Evolutionary conservation across 2,888 invertebrate genomes (phyloP).

Genomic region (Tridacna gigas): DNA sequence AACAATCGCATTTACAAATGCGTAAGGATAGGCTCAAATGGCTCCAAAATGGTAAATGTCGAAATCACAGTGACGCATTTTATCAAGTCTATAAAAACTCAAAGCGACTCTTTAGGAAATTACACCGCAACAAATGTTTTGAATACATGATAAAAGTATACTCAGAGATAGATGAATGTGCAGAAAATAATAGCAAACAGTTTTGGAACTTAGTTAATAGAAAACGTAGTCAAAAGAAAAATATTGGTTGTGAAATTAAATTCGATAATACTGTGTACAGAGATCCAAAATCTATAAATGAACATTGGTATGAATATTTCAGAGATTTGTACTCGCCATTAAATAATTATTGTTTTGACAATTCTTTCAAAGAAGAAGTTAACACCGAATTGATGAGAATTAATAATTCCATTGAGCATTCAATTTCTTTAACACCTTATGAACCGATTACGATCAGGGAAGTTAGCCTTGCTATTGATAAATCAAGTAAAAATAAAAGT

Average conservation of each 20-base stretch:
- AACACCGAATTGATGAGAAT: too few relatives aligned
- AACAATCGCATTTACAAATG: background rate
- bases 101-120: constrained; percentile 11
- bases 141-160: background rate
- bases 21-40: background rate
- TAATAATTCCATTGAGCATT: too few relatives aligned
- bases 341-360: background rate
- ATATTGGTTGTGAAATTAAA: background rate
- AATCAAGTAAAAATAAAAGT: too few relatives aligned
- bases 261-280: background rate
- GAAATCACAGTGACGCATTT: background rate
- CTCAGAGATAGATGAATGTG: constrained; percentile 6
- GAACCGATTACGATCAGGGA: too few relatives aligned
- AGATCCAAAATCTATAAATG: constrained; percentile 5
- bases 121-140: background rate
- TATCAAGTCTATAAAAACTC: background rate
- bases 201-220: constrained; percentile 11
- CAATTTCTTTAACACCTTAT: too few relatives aligned
- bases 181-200: background rate
- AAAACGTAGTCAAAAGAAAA: background rate
- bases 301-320: constrained; percentile 6
- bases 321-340: background rate
- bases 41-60: background rate
- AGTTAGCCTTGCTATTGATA: too few relatives aligned
- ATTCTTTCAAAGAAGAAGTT: background rate